These are phyloP conservation scores for Auanema sp. DNA, from an alignment of 2,888 invertebrate species.

Conservation along the genomic window DNA sequence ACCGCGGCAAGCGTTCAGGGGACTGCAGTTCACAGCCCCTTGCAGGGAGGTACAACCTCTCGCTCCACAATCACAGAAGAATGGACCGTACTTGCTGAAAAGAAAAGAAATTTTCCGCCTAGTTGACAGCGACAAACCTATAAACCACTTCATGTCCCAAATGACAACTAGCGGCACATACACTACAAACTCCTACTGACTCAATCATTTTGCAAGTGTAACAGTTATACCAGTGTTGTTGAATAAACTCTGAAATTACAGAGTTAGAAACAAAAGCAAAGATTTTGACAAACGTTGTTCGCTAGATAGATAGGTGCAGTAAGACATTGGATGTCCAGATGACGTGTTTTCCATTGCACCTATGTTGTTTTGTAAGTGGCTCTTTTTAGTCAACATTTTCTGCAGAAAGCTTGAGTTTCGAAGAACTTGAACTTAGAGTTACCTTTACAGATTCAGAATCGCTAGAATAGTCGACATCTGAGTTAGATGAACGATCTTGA, in stretches of 20 bases:
- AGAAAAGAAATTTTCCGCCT: neutral
- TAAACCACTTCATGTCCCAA: constrained; percentile 78
- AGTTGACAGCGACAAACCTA: constrained; percentile 17
- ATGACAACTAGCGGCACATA: constrained; percentile 95
- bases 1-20: constrained; percentile 27
- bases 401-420: neutral
- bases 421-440: neutral
- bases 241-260: constrained; percentile 93
- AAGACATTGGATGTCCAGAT: neutral
- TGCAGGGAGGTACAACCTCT: constrained; percentile 24
- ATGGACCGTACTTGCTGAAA: constrained; percentile 96
- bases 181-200: constrained; percentile 94
- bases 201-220: constrained; percentile 98
- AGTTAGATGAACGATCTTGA: neutral
- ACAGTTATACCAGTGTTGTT: constrained; percentile 87
- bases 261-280: constrained; percentile 63
- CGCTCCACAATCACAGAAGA: constrained; percentile 98
- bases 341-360: neutral
- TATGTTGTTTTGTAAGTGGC: too few species aligned
- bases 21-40: constrained; percentile 18
- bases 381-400: neutral
- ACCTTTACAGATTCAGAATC: constrained; percentile 10
- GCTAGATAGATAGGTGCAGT: neutral
- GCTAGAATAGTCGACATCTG: neutral
- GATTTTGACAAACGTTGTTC: neutral